A percentile compares a stretch with the other conserved stretches of the same genome.
Evolutionary conservation across 2,113 vertebrate species (phyloP).

Genomic region (Nansenia antarctica): DNA sequence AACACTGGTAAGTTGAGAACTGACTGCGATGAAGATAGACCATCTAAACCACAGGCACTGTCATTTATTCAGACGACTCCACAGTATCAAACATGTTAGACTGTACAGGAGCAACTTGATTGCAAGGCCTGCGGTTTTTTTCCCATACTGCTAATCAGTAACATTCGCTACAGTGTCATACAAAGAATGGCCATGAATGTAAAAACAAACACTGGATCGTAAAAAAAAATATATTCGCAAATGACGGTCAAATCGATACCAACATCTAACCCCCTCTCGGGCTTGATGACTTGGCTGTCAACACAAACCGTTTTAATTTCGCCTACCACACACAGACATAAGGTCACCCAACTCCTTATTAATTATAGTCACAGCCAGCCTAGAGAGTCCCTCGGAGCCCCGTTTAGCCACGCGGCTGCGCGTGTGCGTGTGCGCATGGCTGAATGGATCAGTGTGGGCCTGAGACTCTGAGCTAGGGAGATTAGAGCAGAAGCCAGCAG

Average conservation of each 20-base stretch:
- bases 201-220: background rate
- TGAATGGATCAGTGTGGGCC: background rate
- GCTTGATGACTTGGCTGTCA: no score
- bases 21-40: background rate
- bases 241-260: no score
- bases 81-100: background rate
- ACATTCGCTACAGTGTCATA: background rate
- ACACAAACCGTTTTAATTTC: no score
- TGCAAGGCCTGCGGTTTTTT: background rate
- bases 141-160: background rate
- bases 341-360: constrained; percentile 28
- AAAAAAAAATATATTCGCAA: no score
- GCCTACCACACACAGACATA: constrained; percentile 14
- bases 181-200: background rate
- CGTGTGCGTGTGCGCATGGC: background rate
- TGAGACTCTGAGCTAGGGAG: constrained; percentile 5
- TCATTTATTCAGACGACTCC: background rate
- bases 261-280: no score
- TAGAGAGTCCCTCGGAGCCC: constrained; percentile 15
- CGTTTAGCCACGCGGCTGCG: background rate
- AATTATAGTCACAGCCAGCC: constrained; percentile 45
- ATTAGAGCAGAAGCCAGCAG: constrained; percentile 25
- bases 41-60: background rate
- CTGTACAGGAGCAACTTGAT: background rate
- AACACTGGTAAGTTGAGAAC: background rate